These are phyloP conservation scores for Drosophila borealis DNA, from an alignment of 2,888 invertebrate species.

Conservation along the genomic window DNA sequence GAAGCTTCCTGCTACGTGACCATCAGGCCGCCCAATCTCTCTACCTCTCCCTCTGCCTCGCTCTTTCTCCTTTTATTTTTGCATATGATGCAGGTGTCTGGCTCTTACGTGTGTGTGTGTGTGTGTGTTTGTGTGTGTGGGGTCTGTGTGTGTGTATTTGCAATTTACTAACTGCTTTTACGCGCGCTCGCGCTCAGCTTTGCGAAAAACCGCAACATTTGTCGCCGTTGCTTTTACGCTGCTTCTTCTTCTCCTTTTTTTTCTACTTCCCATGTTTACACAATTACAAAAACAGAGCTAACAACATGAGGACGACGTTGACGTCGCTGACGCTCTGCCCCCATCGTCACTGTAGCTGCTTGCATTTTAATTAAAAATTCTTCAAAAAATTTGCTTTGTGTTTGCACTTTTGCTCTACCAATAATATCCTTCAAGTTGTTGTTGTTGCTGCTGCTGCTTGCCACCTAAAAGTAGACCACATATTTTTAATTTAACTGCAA, in stretches of 20 bases:
- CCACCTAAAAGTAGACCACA: slow-evolving; percentile 78
- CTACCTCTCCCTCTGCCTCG: neutral
- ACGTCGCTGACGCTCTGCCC: slow-evolving; percentile 28
- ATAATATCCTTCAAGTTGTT: slow-evolving; percentile 66
- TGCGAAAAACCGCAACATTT: slow-evolving; percentile 63
- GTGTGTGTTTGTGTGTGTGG: slow-evolving; percentile 18
- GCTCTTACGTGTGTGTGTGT: slow-evolving; percentile 7
- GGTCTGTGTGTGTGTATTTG: slow-evolving; percentile 31
- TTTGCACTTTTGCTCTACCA: slow-evolving; percentile 54
- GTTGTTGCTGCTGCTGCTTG: slow-evolving; percentile 35
- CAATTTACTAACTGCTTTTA: slow-evolving; percentile 78
- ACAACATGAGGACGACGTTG: slow-evolving; percentile 35
- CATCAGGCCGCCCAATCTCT: slow-evolving; percentile 47
- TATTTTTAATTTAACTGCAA: slow-evolving; percentile 73
- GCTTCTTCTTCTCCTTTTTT: slow-evolving; percentile 11
- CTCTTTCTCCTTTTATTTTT: slow-evolving; percentile 14
- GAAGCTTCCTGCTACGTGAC: slow-evolving; percentile 67
- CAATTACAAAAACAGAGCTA: slow-evolving; percentile 49
- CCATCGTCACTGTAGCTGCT: slow-evolving; percentile 25
- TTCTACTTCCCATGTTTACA: slow-evolving; percentile 51
- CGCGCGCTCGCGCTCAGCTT: slow-evolving; percentile 61
- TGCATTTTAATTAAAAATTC: slow-evolving; percentile 78
- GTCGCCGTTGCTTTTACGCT: slow-evolving; percentile 48
- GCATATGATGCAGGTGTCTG: slow-evolving; percentile 29
- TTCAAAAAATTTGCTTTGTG: slow-evolving; percentile 71